Percentiles rank a stretch among this genome's conserved stretches.
These are phyloP conservation scores for Trachymyrmex septentrionalis DNA, from an alignment of 1,140 invertebrate species.

Conservation along the genomic window DNA sequence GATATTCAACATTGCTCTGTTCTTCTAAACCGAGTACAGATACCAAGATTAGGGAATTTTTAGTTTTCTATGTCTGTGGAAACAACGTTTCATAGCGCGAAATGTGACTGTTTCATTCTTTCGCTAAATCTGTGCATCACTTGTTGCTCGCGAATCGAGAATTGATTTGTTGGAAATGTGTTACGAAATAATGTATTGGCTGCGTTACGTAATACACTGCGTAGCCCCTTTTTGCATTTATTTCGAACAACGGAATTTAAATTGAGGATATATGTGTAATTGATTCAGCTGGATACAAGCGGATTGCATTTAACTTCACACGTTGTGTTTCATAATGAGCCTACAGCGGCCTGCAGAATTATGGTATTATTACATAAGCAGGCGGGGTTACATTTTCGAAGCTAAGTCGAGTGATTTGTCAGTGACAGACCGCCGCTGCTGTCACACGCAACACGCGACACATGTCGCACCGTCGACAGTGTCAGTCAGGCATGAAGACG, in stretches of 20 bases:
- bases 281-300: background rate
- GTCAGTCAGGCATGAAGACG: constrained; percentile 31
- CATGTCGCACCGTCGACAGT: constrained; percentile 2
- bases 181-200: background rate
- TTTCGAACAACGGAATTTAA: background rate
- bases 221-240: background rate
- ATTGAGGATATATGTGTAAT: background rate
- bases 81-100: background rate
- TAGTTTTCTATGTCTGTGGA: too few species aligned
- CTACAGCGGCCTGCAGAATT: constrained; percentile 18
- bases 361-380: constrained; percentile 37
- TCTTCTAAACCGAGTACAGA: too few species aligned
- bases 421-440: constrained; percentile 51
- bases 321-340: constrained; percentile 2
- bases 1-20: too few species aligned
- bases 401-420: constrained; percentile 50
- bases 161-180: constrained; percentile 25
- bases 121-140: background rate
- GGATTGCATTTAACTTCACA: constrained; percentile 2
- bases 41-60: too few species aligned
- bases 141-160: constrained; percentile 37
- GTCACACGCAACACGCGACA: constrained; percentile 25
- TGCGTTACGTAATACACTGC: background rate
- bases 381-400: constrained; percentile 44
- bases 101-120: background rate